phyloP scores from a whole-genome alignment of 1,140 invertebrate genomes.

The Nasonia giraulti region DNA sequence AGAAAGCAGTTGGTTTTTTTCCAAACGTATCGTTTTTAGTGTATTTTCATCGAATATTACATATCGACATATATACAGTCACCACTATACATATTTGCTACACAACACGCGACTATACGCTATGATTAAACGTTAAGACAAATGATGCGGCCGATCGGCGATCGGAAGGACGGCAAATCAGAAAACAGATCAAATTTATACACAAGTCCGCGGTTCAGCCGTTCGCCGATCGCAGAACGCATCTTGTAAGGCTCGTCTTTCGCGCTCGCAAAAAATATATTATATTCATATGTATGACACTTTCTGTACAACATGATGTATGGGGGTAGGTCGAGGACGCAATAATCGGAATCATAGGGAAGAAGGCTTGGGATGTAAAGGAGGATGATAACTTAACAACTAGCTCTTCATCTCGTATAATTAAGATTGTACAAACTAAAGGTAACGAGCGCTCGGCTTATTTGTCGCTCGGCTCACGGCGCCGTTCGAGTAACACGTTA shows the following conservation, averaged over 20 bases:
- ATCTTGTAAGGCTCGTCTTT: slow-evolving; percentile 20
- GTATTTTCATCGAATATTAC: slow-evolving; percentile 64
- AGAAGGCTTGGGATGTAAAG: neutral
- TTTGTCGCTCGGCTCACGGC: slow-evolving; percentile 50
- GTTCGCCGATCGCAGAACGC: neutral
- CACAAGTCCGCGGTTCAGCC: neutral
- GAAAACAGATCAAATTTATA: neutral
- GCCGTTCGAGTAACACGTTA: slow-evolving; percentile 56
- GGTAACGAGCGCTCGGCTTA: slow-evolving; percentile 61
- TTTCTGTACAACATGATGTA: slow-evolving; percentile 46
- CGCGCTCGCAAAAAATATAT: slow-evolving; percentile 40
- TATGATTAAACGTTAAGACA: slow-evolving; percentile 57
- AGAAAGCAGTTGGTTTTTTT: slow-evolving; percentile 48
- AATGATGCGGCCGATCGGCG: slow-evolving; percentile 40
- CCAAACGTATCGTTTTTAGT: slow-evolving; percentile 55
- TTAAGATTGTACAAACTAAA: slow-evolving; percentile 55
- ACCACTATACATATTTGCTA: slow-evolving; percentile 62
- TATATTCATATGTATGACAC: slow-evolving; percentile 48
- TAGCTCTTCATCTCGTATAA: slow-evolving; percentile 48
- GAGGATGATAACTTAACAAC: slow-evolving; percentile 43
- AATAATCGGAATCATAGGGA: neutral
- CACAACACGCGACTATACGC: slow-evolving; percentile 61
- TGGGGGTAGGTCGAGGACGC: no score
- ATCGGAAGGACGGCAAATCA: slow-evolving; percentile 12
- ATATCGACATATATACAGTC: slow-evolving; percentile 73